Percentiles rank a stretch among this genome's conserved stretches.
Conservation (phyloP, 2,113 vertebrate genomes). For the Clarias magur region DNA sequence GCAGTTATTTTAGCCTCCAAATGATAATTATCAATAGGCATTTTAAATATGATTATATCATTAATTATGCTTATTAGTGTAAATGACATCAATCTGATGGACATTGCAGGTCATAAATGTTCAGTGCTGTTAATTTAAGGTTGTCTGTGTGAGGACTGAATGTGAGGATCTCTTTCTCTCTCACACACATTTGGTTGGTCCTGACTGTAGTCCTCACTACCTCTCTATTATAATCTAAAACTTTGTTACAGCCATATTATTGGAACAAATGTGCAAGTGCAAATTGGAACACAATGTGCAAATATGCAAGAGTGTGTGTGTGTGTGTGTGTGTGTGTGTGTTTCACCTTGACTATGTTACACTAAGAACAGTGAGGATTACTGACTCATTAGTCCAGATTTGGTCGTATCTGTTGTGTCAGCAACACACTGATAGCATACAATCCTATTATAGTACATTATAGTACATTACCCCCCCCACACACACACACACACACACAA, state of each 20-base stretch:
- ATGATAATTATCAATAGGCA: not conserved
- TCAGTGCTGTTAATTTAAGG: not conserved
- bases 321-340: conserved; percentile 23
- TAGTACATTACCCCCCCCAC: not conserved
- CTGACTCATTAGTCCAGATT: conserved; percentile 13
- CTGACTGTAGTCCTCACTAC: not conserved
- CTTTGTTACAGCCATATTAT: not conserved
- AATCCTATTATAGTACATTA: conserved; percentile 40
- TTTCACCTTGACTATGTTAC: conserved; percentile 46
- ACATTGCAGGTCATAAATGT: not conserved
- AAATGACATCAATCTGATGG: not conserved
- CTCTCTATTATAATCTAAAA: not conserved
- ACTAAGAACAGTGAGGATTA: conserved; percentile 40
- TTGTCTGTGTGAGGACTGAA: not conserved
- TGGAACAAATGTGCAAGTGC: not conserved
- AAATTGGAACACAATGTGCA: too few species aligned
- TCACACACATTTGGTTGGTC: not conserved
- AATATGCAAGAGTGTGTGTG: too few species aligned
- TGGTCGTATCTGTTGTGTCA: conserved; percentile 38
- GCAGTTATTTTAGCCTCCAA: not conserved
- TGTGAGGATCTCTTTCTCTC: not conserved
- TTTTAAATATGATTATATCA: not conserved
- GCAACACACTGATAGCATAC: conserved; percentile 38
- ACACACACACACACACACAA: conserved; percentile 12
- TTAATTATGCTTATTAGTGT: not conserved